Evolutionary conservation across 2,113 vertebrate species (phyloP), one percentile per base, ranked within the genome.

Genomic region (Ceyx margarethae): DNA sequence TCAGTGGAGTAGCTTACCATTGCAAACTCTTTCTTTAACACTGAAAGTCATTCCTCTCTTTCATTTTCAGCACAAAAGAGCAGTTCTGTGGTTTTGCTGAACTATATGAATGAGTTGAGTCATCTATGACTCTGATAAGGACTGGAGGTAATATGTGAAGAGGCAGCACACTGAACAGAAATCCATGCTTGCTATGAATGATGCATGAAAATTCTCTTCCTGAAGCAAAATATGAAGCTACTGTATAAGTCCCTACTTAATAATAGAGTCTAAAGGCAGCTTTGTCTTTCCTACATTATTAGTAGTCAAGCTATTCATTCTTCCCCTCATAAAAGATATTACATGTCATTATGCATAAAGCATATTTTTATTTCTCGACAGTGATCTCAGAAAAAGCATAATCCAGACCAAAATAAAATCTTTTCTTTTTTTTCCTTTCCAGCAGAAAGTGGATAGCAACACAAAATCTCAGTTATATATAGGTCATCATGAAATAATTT

Each of bases 61-160:
- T 93, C 78, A 79, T 66, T 87, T 93, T 46, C 51, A 31, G 31
- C 50, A 74, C 53, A 91, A 46, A 89, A 82, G 29, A 81, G 15
- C 8, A 54, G 29, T 48, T 86, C 53, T 35, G 5, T 66, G 67
- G 40, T 94, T 95, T 94, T 75, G 56, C 76, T 66, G 88, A 92
- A 61, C 23, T 89, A 11, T 85, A 86, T 89, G 73, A 96, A 94
- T 65, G 89, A 77, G 69, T 48, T 65, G 56, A 96, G 35, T 95
- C 28, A 92, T 89, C 82, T 94, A 22, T 82, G 86, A 84, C 45
- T 86, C 62, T 78, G 65, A 93, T 90, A 92, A 95, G 95, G 69
- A 79, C 90, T 57, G 54, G 95, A 95, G 67, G 74, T 72, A 95
- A 91, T 79, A 82, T 71, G 31, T 90, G 60, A 92, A 94, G 58